A percentile compares a stretch with the other conserved stretches of the same genome.
Evolutionary conservation across 2,888 invertebrate species (phyloP).

Genomic region (Antitype chi): DNA sequence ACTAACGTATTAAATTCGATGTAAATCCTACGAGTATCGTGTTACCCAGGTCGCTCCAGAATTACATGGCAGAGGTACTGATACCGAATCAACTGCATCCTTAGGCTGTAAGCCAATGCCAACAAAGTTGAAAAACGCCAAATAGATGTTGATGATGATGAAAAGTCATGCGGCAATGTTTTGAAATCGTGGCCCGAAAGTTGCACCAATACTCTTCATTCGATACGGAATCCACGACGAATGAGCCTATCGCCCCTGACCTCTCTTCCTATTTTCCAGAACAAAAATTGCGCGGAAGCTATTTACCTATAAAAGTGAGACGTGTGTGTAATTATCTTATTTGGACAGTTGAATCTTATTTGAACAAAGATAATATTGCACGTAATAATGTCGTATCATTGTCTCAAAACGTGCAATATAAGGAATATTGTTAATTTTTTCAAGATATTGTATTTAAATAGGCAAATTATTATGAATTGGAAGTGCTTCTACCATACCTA

Average conservation of each 20-base stretch:
- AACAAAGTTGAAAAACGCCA: no score
- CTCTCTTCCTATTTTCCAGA: not conserved
- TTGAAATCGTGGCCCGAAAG: no score
- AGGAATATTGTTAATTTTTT: not conserved
- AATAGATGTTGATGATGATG: no score
- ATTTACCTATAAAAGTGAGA: slow-evolving; percentile 22
- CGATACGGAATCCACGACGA: not conserved
- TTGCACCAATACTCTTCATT: no score
- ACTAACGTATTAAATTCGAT: no score
- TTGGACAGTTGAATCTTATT: slow-evolving; percentile 24
- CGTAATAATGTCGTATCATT: slow-evolving; percentile 24
- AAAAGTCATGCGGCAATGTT: no score
- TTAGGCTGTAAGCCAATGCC: no score
- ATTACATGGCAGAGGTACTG: no score
- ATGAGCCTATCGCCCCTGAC: not conserved
- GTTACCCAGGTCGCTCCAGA: no score
- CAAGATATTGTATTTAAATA: not conserved
- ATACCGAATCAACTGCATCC: no score
- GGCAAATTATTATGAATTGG: not conserved
- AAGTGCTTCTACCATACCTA: not conserved
- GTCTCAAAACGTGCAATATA: slow-evolving; percentile 10
- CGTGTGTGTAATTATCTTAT: slow-evolving; percentile 24
- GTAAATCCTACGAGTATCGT: not conserved
- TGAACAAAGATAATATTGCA: slow-evolving; percentile 18
- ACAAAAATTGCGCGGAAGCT: slow-evolving; percentile 14